Base-by-base conservation (phyloP, 2,888 invertebrate genomes). In the Neoascia interrupta region DNA sequence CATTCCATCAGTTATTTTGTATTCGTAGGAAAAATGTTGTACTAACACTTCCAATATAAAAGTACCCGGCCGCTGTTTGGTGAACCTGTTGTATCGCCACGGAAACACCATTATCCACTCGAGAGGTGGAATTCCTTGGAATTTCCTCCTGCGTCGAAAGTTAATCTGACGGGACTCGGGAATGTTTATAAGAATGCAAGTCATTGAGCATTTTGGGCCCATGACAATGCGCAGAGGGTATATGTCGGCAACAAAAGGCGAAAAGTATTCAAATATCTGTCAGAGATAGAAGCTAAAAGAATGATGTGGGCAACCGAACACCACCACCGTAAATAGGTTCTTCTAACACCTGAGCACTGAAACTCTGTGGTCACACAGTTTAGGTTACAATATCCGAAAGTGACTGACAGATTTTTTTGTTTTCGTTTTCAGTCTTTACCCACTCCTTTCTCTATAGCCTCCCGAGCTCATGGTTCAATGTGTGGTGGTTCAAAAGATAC, bases 241-340 rank as follows among this genome's bases (percentile, higher is more conserved):
- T 15, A 10, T 39, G 51, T 54, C 60, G 39, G 49, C 49, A 34
- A 70, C 70, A 76, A 76, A 76, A 76, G 75, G 60, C 58, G 45
- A 64, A 72, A 76, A 58, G 64, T 72, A 76, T 76, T 76, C 76
- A 76, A 76, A 76, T 76, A 76, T 70, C 76, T 76, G 72, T 76
- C 72, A 64, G 63, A 63, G 51, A 34, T 41, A 56, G 28, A 34
- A 23, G 36, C 41, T 6, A 13, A 43, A 53, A 51, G 69, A 69
- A 63, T 69, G 68, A 74, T 68, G 68, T 74, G 53, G 74, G 74
- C 53, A 68, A n/a, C n/a, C n/a, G n/a, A n/a, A n/a, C n/a, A n/a
- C n/a, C n/a, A n/a, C 56, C 26, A 16, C 51, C 23, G 19, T 4
- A 3, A 19, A 53, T 53, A 45, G 45, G 63, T 61, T 54, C 47